These are phyloP conservation scores for Theocolax elegans DNA, from an alignment of 1,140 invertebrate genomes.

Conservation along the genomic window DNA sequence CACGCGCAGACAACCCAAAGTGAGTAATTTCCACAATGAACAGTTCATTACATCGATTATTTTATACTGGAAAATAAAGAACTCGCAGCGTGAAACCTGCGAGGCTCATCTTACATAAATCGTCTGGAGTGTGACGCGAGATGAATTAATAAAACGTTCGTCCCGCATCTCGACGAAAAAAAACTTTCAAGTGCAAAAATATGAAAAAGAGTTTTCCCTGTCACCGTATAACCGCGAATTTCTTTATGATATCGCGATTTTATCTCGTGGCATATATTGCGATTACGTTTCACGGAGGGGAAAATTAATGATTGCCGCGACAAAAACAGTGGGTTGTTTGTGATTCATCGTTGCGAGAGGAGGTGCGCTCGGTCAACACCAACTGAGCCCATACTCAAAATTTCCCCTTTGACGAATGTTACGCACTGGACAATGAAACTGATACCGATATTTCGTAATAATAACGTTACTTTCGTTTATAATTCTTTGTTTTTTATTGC, in stretches of 20 bases:
- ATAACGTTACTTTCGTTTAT: background rate
- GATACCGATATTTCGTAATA: background rate
- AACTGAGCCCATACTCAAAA: background rate
- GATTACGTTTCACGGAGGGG: slow-evolving; percentile 23
- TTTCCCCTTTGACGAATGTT: slow-evolving; percentile 2
- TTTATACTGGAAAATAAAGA: no score
- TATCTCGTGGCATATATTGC: background rate
- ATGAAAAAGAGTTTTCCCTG: background rate
- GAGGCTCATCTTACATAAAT: no score
- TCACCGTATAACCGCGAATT: background rate
- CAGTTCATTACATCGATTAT: no score
- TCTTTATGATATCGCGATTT: slow-evolving; percentile 24
- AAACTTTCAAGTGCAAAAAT: background rate
- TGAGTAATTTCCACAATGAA: no score
- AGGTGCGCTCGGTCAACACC: background rate
- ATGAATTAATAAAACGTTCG: no score
- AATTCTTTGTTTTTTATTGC: background rate
- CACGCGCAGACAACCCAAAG: no score
- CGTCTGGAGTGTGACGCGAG: no score
- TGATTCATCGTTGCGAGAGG: slow-evolving; percentile 13
- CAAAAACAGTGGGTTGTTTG: slow-evolving; percentile 8
- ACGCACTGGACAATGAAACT: slow-evolving; percentile 11
- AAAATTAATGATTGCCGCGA: slow-evolving; percentile 25
- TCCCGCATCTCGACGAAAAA: background rate
- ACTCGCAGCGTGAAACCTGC: no score